Percentiles rank a stretch among this genome's conserved stretches.
phyloP scores from a whole-genome alignment of 2,797 vertebrate genomes.

The Zonotrichia albicollis region DNA sequence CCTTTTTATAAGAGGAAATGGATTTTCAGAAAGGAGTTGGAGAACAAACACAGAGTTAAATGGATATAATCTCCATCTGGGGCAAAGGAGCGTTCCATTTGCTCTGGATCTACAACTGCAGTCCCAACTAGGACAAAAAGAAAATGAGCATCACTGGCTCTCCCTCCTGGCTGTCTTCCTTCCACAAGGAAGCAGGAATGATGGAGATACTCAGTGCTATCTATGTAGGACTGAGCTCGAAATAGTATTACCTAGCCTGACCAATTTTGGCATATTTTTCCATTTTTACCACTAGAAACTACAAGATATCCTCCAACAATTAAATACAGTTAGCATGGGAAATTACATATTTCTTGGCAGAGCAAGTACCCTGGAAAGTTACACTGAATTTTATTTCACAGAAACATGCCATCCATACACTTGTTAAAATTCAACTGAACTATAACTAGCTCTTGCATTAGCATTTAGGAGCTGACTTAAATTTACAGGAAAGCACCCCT shows the following conservation, averaged over 20 bases:
- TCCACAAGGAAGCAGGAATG: background rate
- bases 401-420: slow-evolving; percentile 58
- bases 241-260: background rate
- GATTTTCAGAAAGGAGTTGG: background rate
- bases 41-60: background rate
- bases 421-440: slow-evolving; percentile 72
- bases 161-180: background rate
- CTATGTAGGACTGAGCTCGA: background rate
- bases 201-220: background rate
- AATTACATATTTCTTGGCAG: slow-evolving; percentile 69
- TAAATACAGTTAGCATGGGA: slow-evolving; percentile 56
- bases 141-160: background rate
- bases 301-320: slow-evolving; percentile 23
- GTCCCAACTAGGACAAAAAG: background rate
- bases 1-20: background rate
- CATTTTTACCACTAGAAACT: slow-evolving; percentile 33
- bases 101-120: background rate
- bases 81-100: background rate
- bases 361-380: slow-evolving; percentile 56
- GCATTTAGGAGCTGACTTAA: slow-evolving; percentile 52
- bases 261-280: slow-evolving; percentile 15
- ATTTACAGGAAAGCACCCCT: slow-evolving; percentile 40
- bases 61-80: background rate
- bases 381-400: slow-evolving; percentile 46
- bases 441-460: slow-evolving; percentile 60